These are phyloP conservation scores for Trididemnum miniatum DNA, from an alignment of 23 tunicate species.

Conservation along the genomic window DNA sequence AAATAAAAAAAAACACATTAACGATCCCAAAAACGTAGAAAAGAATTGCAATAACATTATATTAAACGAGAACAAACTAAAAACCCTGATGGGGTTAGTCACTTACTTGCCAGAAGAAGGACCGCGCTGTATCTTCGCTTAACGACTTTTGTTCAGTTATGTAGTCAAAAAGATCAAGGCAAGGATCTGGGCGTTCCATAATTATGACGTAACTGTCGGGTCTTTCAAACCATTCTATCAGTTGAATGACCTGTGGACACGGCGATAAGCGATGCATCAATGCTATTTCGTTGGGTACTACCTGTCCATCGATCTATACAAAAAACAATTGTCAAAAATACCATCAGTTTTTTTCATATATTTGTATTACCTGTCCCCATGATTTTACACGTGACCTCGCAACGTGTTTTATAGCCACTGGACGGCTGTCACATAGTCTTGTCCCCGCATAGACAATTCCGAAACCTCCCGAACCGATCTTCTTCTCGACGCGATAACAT, in stretches of 20 bases:
- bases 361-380: constrained; percentile 72
- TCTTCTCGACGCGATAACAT: constrained; percentile 52
- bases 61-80: too few relatives aligned
- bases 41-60: too few relatives aligned
- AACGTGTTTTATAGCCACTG: constrained; percentile 89
- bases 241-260: constrained; percentile 57
- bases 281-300: constrained; percentile 83
- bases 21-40: neutral
- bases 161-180: constrained; percentile 92
- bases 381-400: constrained; percentile 67
- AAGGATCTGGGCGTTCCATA: constrained; percentile 82
- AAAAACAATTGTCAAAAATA: neutral
- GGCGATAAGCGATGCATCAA: constrained; percentile 77
- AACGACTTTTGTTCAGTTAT: constrained; percentile 77
- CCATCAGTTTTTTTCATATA: neutral
- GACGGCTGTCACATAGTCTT: constrained; percentile 45
- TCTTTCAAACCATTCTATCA: constrained; percentile 88
- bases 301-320: constrained; percentile 63
- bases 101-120: constrained; percentile 96
- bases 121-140: constrained; percentile 82
- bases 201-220: constrained; percentile 81
- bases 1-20: neutral
- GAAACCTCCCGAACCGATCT: constrained; percentile 86
- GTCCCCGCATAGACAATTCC: constrained; percentile 78
- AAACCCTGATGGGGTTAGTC: too few relatives aligned